phyloP scores from a whole-genome alignment of 2,888 invertebrate genomes.

The Trichogramma evanescens region DNA sequence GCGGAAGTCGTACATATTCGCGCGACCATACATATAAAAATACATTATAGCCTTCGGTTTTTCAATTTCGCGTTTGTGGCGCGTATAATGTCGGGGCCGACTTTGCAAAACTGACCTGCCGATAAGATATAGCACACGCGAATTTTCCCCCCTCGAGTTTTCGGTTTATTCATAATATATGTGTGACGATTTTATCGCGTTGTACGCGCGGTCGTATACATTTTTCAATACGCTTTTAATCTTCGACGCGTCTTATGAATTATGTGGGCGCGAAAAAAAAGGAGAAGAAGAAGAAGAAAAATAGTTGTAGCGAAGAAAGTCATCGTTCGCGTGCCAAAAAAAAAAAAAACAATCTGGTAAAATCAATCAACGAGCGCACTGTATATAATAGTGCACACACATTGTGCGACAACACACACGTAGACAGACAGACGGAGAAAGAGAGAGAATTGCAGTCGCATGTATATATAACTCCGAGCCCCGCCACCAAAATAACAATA shows the following conservation, averaged over 20 bases:
- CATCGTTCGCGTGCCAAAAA: background rate
- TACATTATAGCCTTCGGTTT: slow-evolving; percentile 33
- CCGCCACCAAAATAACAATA: slow-evolving; percentile 39
- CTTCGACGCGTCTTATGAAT: too few relatives aligned
- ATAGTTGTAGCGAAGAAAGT: background rate
- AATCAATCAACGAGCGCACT: too few relatives aligned
- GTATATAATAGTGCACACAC: too few relatives aligned
- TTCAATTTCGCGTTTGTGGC: slow-evolving; percentile 35
- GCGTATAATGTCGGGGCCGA: slow-evolving; percentile 41
- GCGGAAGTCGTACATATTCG: slow-evolving; percentile 22
- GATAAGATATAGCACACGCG: slow-evolving; percentile 40
- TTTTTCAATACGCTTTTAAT: too few relatives aligned
- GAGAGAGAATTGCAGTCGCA: too few relatives aligned
- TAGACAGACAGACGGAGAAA: too few relatives aligned
- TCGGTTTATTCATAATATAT: slow-evolving; percentile 44
- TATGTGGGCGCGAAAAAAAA: too few relatives aligned
- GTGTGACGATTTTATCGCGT: slow-evolving; percentile 45
- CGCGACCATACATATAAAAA: background rate
- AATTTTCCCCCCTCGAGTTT: slow-evolving; percentile 30
- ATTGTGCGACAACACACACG: too few relatives aligned
- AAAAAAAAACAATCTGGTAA: background rate
- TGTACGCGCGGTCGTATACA: slow-evolving; percentile 28
- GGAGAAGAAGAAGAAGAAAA: background rate
- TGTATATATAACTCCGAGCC: too few relatives aligned
- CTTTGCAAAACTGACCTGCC: slow-evolving; percentile 37